phyloP scores from a whole-genome alignment of 2,797 vertebrate genomes.

The Parauchenoglanis punctatus region DNA sequence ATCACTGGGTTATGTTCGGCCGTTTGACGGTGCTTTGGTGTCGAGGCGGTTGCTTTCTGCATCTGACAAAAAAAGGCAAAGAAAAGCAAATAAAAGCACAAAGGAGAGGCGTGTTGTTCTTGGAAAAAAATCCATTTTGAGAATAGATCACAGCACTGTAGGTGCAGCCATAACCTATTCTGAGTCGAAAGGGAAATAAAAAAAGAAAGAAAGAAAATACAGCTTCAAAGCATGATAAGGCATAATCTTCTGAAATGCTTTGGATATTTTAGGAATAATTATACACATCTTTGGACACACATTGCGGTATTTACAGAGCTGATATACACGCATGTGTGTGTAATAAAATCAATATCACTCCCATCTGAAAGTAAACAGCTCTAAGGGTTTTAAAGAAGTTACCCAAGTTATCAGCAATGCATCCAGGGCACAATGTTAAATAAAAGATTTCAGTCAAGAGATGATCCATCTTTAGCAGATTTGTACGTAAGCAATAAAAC shows the following conservation, averaged over 20 bases:
- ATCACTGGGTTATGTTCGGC: conserved; percentile 46
- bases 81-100: conserved; percentile 37
- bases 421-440: neutral
- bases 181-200: conserved; percentile 28
- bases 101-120: conserved; percentile 47
- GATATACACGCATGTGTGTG: neutral
- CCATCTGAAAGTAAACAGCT: conserved; percentile 3
- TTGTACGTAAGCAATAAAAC: neutral
- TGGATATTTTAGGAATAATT: conserved; percentile 56
- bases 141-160: conserved; percentile 54
- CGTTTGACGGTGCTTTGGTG: conserved; percentile 18
- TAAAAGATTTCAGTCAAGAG: neutral
- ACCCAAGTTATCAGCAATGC: neutral
- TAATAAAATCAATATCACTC: conserved; percentile 8
- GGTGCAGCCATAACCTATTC: conserved; percentile 48
- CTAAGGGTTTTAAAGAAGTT: neutral
- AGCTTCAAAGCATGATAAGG: conserved; percentile 54
- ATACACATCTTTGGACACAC: conserved; percentile 34
- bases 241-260: conserved; percentile 48
- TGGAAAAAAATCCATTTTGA: conserved; percentile 43
- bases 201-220: conserved; percentile 38
- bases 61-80: conserved; percentile 34
- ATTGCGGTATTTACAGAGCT: conserved; percentile 43
- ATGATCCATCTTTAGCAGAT: neutral
- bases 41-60: conserved; percentile 43